Evolutionary conservation across 2,113 vertebrate species (phyloP).

Genomic region (Notarius quadriscutis): DNA sequence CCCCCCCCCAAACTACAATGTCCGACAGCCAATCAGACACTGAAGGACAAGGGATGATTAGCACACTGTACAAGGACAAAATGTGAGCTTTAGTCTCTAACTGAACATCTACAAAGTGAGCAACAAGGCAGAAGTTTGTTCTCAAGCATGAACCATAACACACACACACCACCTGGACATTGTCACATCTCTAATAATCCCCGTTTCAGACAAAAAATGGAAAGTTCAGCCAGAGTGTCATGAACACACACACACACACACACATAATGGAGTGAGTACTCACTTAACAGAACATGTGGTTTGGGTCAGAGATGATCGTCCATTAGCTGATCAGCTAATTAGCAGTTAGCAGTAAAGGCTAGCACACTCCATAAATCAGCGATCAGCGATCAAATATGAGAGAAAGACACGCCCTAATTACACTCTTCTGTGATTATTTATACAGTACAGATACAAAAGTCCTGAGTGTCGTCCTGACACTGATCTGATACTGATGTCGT

Average conservation of each 20-base stretch:
- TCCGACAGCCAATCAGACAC: background rate
- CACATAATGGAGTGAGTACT: background rate
- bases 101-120: background rate
- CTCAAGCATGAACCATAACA: background rate
- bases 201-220: conserved; percentile 57
- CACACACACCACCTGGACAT: conserved; percentile 49
- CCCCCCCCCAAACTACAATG: background rate
- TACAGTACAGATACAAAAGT: background rate
- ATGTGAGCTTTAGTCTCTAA: background rate
- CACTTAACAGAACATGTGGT: background rate
- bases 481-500: background rate
- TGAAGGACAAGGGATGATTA: background rate
- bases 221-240: conserved; percentile 62
- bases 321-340: background rate
- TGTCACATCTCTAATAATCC: conserved; percentile 64
- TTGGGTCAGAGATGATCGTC: background rate
- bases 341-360: background rate
- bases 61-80: background rate
- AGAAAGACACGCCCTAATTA: background rate
- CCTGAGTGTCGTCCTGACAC: background rate
- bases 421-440: background rate
- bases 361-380: background rate
- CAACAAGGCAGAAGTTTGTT: background rate
- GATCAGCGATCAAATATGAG: background rate
- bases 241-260: background rate